These are phyloP conservation scores for Mormyrops attenuatus DNA, from an alignment of 2,797 vertebrate species.

Conservation along the genomic window DNA sequence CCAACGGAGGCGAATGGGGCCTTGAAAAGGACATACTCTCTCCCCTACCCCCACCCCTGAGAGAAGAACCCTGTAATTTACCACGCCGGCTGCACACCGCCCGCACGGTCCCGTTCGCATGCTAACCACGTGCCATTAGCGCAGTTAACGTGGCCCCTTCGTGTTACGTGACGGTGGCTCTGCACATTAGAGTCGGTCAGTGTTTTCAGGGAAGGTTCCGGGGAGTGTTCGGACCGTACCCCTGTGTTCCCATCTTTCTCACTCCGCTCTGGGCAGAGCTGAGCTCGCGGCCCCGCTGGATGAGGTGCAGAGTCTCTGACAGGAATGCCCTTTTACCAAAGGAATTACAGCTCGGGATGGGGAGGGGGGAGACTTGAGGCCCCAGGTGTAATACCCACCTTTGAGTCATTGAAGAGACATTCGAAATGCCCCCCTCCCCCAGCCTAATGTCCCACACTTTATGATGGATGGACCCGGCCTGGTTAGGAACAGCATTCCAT, in stretches of 20 bases:
- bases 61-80: conserved; percentile 8
- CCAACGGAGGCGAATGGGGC: not conserved
- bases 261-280: not conserved
- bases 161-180: not conserved
- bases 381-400: not conserved
- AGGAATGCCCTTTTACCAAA: not conserved
- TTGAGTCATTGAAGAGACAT: not conserved
- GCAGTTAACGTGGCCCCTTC: not conserved
- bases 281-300: not conserved
- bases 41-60: conserved; percentile 8
- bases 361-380: not conserved
- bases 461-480: conserved; percentile 25
- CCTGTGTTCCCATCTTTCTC: not conserved
- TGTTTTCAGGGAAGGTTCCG: not conserved
- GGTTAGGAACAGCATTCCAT: conserved; percentile 9
- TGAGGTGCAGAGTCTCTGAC: not conserved
- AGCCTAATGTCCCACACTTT: not conserved
- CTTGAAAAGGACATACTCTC: not conserved
- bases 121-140: not conserved
- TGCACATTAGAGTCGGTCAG: not conserved
- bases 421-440: not conserved
- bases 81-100: not conserved
- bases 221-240: not conserved
- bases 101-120: not conserved
- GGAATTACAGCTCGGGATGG: not conserved